These are phyloP conservation scores for Ornithorhynchus anatinus DNA, from an alignment of 2,113 vertebrate genomes.

Conservation along the genomic window DNA sequence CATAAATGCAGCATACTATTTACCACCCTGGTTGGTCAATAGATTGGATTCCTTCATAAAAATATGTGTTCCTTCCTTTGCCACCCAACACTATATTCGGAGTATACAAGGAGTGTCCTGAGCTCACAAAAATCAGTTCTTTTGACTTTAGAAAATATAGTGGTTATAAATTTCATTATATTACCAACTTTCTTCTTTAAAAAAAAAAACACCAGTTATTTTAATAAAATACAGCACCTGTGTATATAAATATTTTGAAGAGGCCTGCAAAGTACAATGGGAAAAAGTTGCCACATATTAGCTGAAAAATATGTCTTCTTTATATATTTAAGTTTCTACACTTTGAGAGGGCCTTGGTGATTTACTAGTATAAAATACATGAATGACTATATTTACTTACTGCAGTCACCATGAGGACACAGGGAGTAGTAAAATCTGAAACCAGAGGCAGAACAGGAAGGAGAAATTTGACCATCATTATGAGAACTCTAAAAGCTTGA, in stretches of 20 bases:
- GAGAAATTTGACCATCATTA: not conserved
- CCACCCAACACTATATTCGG: not conserved
- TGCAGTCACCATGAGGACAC: not conserved
- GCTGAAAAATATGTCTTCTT: constrained; percentile 21
- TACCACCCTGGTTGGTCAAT: too few relatives aligned
- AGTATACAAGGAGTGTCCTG: not conserved
- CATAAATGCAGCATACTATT: too few relatives aligned
- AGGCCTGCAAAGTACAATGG: constrained; percentile 30
- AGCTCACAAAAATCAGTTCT: not conserved
- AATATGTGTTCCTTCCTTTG: too few relatives aligned
- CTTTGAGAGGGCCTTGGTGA: not conserved
- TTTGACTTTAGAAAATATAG: not conserved
- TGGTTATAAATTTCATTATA: not conserved
- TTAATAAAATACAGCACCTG: constrained; percentile 2
- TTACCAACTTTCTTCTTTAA: not conserved
- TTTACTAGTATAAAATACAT: not conserved
- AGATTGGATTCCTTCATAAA: too few relatives aligned
- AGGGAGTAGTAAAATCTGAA: constrained; percentile 9
- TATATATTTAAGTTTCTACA: not conserved
- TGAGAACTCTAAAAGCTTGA: not conserved
- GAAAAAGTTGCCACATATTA: constrained; percentile 13
- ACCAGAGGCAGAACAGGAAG: not conserved
- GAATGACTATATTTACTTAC: not conserved
- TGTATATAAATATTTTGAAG: not conserved
- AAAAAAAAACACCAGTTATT: not conserved